These are phyloP conservation scores for Carcinoscorpius rotundicauda DNA, from an alignment of 1,140 invertebrate genomes.

Conservation along the genomic window DNA sequence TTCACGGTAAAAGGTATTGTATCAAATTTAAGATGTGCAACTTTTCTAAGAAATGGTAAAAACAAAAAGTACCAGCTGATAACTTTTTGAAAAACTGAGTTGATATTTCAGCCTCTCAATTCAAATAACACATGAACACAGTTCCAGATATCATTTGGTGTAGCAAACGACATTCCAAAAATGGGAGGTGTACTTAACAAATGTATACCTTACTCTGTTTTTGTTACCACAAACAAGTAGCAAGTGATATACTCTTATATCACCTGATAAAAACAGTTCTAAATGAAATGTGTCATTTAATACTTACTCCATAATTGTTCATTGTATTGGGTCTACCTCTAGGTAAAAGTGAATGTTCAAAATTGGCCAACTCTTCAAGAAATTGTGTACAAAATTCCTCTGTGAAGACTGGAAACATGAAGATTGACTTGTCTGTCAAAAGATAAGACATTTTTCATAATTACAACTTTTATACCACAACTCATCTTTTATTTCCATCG, in stretches of 20 bases:
- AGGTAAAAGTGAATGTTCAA: conserved; percentile 32
- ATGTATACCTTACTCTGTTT: too few species aligned
- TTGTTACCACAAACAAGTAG: too few species aligned
- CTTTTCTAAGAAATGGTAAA: conserved; percentile 1
- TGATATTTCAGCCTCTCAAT: too few species aligned
- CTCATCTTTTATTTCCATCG: too few species aligned
- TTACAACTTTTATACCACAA: too few species aligned
- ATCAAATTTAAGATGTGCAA: conserved; percentile 2
- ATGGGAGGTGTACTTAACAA: too few species aligned
- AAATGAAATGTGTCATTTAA: neutral
- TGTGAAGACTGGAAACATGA: conserved; percentile 33
- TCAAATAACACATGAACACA: too few species aligned
- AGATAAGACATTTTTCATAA: too few species aligned
- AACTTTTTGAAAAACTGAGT: too few species aligned
- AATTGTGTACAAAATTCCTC: conserved; percentile 32
- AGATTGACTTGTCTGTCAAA: too few species aligned
- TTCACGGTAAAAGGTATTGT: neutral
- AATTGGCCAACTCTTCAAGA: conserved; percentile 33
- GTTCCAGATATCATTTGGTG: too few species aligned
- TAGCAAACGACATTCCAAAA: too few species aligned
- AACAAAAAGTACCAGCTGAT: neutral
- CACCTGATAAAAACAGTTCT: neutral
- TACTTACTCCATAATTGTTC: conserved; percentile 37
- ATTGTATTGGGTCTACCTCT: conserved; percentile 38
- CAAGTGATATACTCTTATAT: neutral